Conservation (phyloP, 2,113 vertebrate species). For the Petrocephalus zakoni region DNA sequence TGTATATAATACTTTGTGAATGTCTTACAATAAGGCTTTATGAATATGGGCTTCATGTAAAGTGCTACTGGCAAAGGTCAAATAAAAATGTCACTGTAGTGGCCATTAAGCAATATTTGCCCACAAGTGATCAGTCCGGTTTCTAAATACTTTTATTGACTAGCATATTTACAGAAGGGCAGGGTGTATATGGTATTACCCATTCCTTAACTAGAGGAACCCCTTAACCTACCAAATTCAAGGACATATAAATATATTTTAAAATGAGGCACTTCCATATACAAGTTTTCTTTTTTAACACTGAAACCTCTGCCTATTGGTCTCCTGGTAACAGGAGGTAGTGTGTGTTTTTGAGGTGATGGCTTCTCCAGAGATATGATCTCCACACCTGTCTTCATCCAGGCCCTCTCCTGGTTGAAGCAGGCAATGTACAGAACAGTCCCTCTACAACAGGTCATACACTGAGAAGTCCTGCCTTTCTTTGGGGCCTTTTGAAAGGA, state of each 20-base stretch:
- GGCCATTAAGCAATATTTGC: not conserved
- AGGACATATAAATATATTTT: conserved; percentile 35
- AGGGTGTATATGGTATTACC: conserved; percentile 15
- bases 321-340: conserved; percentile 36
- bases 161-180: conserved; percentile 38
- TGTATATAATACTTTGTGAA: no score
- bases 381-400: conserved; percentile 14
- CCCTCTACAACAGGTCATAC: conserved; percentile 22
- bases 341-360: conserved; percentile 13
- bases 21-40: no score
- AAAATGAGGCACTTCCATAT: conserved; percentile 40
- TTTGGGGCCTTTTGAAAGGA: conserved; percentile 7
- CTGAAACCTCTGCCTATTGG: conserved; percentile 39
- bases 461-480: not conserved
- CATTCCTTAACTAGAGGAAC: conserved; percentile 21
- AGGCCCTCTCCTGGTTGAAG: conserved; percentile 16
- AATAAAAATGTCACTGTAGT: not conserved
- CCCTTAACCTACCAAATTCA: conserved; percentile 19
- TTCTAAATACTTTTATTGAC: conserved; percentile 39
- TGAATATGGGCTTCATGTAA: no score
- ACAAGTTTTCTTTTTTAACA: conserved; percentile 29
- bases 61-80: not conserved
- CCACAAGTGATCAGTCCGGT: not conserved
- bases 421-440: not conserved
- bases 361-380: conserved; percentile 20